These are phyloP conservation scores for Vidua chalybeata DNA, from an alignment of 2,113 vertebrate species.

Conservation along the genomic window DNA sequence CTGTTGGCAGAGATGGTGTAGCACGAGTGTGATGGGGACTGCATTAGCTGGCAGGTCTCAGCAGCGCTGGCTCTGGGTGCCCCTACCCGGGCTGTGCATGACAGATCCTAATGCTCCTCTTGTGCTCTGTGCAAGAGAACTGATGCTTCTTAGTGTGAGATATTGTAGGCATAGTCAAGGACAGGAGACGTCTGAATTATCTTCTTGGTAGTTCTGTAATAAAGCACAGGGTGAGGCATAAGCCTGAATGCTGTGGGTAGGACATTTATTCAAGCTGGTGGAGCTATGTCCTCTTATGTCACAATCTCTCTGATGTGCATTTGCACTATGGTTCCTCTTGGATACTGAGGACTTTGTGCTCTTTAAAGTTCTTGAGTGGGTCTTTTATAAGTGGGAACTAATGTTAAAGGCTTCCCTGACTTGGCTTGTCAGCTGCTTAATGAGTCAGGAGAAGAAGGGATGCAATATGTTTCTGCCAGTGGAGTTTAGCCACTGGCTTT, in stretches of 20 bases:
- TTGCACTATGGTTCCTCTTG: neutral
- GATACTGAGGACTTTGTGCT: neutral
- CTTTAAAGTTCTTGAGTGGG: neutral
- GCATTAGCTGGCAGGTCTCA: neutral
- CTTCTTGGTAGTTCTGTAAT: neutral
- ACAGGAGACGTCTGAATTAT: neutral
- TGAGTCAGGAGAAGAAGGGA: neutral
- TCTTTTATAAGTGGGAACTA: neutral
- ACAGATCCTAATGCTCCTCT: neutral
- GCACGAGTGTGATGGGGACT: neutral
- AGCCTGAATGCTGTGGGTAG: neutral
- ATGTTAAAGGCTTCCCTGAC: neutral
- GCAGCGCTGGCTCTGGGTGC: neutral
- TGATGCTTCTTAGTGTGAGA: neutral
- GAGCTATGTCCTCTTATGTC: neutral
- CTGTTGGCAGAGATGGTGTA: accelerated
- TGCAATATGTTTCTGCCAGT: neutral
- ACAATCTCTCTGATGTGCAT: neutral
- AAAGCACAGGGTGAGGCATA: neutral
- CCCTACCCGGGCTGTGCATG: neutral
- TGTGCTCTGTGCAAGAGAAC: neutral
- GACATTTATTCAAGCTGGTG: neutral
- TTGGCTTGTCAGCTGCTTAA: neutral
- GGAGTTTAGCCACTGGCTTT: neutral
- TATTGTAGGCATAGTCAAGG: neutral